These are phyloP conservation scores for Trisateles emortualis DNA, from an alignment of 2,888 invertebrate genomes.

Conservation along the genomic window DNA sequence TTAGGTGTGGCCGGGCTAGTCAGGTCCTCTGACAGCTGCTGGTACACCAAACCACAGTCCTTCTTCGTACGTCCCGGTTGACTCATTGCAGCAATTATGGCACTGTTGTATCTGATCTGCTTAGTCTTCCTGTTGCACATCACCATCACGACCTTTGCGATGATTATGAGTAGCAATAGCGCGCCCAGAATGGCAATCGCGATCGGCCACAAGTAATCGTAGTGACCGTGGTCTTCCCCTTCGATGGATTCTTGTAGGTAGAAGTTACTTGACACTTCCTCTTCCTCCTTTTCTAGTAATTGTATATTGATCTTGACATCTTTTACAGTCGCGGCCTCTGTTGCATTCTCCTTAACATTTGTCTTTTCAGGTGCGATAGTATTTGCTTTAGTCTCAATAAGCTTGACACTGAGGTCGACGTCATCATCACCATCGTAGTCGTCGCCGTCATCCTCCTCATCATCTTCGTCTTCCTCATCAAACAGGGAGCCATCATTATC, in stretches of 20 bases:
- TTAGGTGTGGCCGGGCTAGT: constrained; percentile 90
- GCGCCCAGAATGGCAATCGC: constrained; percentile 87
- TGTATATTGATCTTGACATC: constrained; percentile 68
- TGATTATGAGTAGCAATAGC: constrained; percentile 83
- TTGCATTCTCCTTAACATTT: constrained; percentile 31
- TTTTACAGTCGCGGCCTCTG: constrained; percentile 40
- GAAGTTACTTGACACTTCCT: constrained; percentile 48
- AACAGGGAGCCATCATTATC: constrained; percentile 58
- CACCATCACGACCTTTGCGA: constrained; percentile 83
- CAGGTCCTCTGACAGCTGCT: constrained; percentile 92
- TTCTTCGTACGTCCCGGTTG: constrained; percentile 87
- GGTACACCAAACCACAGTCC: constrained; percentile 92
- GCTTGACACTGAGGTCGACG: constrained; percentile 74
- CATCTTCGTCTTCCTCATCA: constrained; percentile 60
- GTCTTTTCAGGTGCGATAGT: constrained; percentile 27
- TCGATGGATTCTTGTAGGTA: constrained; percentile 66
- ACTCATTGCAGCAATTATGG: constrained; percentile 85
- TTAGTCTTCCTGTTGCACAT: constrained; percentile 69
- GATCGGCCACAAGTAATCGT: constrained; percentile 86
- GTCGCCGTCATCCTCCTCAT: constrained; percentile 70
- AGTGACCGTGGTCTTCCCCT: constrained; percentile 75
- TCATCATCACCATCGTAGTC: constrained; percentile 75
- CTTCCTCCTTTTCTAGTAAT: constrained; percentile 70
- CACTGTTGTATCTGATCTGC: constrained; percentile 82
- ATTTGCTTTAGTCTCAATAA: constrained; percentile 69